These are phyloP conservation scores for Diarsia dahlii DNA, from an alignment of 2,888 invertebrate species.

Conservation along the genomic window DNA sequence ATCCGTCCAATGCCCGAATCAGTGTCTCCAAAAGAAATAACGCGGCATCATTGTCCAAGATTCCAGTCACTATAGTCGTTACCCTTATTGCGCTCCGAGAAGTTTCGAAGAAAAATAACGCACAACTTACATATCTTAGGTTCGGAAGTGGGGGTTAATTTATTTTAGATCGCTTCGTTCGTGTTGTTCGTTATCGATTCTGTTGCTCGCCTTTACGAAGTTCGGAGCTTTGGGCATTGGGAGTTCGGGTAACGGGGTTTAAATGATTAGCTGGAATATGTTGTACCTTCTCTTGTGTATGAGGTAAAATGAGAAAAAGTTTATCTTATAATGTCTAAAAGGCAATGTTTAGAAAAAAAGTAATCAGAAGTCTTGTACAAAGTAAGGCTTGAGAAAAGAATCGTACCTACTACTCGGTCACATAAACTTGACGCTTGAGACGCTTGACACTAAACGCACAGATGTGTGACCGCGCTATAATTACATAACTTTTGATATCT, in stretches of 20 bases:
- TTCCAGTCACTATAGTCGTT: slow-evolving; percentile 56
- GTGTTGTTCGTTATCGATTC: slow-evolving; percentile 49
- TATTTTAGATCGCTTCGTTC: slow-evolving; percentile 64
- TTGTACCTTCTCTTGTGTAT: background rate
- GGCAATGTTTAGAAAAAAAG: background rate
- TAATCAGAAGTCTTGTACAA: background rate
- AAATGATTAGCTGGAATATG: slow-evolving; percentile 33
- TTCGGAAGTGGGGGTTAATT: slow-evolving; percentile 63
- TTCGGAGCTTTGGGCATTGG: slow-evolving; percentile 29
- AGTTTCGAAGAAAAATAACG: slow-evolving; percentile 75
- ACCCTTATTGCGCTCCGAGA: slow-evolving; percentile 54
- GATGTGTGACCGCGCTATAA: too few species aligned
- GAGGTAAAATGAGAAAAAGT: background rate
- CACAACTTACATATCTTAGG: slow-evolving; percentile 70
- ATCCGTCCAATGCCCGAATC: slow-evolving; percentile 16
- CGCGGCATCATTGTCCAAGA: slow-evolving; percentile 55
- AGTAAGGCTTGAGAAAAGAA: background rate
- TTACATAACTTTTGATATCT: too few species aligned
- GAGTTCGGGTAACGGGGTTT: slow-evolving; percentile 22
- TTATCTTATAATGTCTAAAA: background rate
- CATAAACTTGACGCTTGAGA: too few species aligned
- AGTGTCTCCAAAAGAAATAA: slow-evolving; percentile 34
- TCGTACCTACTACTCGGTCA: too few species aligned
- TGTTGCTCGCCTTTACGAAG: slow-evolving; percentile 35
- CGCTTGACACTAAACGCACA: too few species aligned